phyloP scores from a whole-genome alignment of 2,888 invertebrate genomes.

The Peribatodes rhomboidaria region DNA sequence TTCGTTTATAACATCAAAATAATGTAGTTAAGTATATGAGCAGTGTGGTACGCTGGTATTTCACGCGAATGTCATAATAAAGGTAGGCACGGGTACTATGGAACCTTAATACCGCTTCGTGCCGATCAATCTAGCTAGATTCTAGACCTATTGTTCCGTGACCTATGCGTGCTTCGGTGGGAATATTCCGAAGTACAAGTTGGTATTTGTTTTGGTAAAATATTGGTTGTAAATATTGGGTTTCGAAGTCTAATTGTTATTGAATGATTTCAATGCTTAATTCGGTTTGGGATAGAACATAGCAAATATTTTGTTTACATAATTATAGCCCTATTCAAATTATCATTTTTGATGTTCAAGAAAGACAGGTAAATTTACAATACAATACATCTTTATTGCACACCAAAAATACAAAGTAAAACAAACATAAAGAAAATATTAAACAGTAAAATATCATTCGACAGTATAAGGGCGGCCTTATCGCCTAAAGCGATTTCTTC shows the following conservation, averaged over 20 bases:
- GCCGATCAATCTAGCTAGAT: slow-evolving; percentile 43
- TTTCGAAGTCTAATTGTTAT: background rate
- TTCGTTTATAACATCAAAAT: slow-evolving; percentile 12
- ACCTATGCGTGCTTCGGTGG: slow-evolving; percentile 36
- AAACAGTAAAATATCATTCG: too few species aligned
- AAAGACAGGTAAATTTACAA: too few species aligned
- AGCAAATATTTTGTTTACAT: background rate
- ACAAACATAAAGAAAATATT: too few species aligned
- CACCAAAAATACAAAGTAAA: too few species aligned
- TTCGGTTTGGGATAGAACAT: background rate
- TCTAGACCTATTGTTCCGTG: slow-evolving; percentile 37
- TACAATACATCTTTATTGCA: too few species aligned
- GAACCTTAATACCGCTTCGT: slow-evolving; percentile 50
- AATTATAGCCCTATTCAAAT: too few species aligned
- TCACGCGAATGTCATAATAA: slow-evolving; percentile 62
- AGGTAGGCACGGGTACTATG: slow-evolving; percentile 41
- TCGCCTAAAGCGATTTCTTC: too few species aligned
- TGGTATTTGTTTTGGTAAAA: slow-evolving; percentile 22
- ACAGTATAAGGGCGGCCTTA: too few species aligned
- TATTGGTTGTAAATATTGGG: slow-evolving; percentile 4
- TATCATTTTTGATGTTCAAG: too few species aligned
- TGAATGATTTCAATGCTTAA: background rate
- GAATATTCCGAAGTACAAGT: slow-evolving; percentile 20
- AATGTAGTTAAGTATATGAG: slow-evolving; percentile 28
- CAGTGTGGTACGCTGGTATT: slow-evolving; percentile 52